These are phyloP conservation scores for Drosophila willistoni DNA, from an alignment of 1,140 invertebrate species.

Conservation along the genomic window DNA sequence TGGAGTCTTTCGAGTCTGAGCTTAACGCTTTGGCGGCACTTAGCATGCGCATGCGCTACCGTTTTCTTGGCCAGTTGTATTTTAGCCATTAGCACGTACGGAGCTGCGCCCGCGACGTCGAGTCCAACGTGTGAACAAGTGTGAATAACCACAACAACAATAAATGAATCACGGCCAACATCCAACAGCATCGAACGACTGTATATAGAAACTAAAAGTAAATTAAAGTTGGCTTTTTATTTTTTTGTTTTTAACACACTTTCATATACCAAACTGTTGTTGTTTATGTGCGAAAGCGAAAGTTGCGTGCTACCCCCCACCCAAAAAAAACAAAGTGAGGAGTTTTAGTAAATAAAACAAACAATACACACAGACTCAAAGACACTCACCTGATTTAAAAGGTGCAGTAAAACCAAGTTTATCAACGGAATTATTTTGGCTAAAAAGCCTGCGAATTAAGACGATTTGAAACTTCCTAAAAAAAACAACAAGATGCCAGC, in stretches of 20 bases:
- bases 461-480: slow-evolving; percentile 38
- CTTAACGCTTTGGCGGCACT: slow-evolving; percentile 35
- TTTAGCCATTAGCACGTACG: slow-evolving; percentile 82
- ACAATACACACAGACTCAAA: slow-evolving; percentile 11
- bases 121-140: slow-evolving; percentile 59
- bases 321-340: slow-evolving; percentile 32
- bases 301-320: slow-evolving; percentile 49
- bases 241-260: slow-evolving; percentile 44
- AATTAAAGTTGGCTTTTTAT: slow-evolving; percentile 46
- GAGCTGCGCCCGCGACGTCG: slow-evolving; percentile 65
- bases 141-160: neutral
- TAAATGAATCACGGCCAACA: slow-evolving; percentile 29
- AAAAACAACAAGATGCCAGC: slow-evolving; percentile 62
- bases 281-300: slow-evolving; percentile 63
- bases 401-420: slow-evolving; percentile 16
- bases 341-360: slow-evolving; percentile 31
- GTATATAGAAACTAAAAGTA: slow-evolving; percentile 59
- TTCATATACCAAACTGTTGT: slow-evolving; percentile 24
- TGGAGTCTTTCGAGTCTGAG: slow-evolving; percentile 18
- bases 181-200: slow-evolving; percentile 7
- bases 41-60: slow-evolving; percentile 76
- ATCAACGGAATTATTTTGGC: neutral
- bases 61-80: slow-evolving; percentile 80
- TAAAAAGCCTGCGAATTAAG: slow-evolving; percentile 28
- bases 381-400: neutral